A percentile compares a stretch with the other conserved stretches of the same genome.
These are phyloP conservation scores for Choloepus didactylus DNA, from an alignment of 2,797 vertebrate species.

Conservation along the genomic window DNA sequence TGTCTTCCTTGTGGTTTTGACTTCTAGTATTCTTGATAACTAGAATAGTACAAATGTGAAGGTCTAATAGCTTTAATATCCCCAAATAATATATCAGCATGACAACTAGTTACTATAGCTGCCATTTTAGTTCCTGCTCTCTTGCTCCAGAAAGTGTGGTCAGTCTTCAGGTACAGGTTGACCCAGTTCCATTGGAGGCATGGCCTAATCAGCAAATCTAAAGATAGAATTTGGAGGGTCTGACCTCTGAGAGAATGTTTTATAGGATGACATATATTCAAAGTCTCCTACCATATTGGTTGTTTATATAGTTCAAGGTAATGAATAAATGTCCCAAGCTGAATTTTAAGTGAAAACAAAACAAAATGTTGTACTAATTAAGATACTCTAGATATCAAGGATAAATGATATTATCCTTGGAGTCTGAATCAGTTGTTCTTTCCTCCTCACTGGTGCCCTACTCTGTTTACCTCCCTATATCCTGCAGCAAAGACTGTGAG, in stretches of 20 bases:
- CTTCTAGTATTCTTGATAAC: not conserved
- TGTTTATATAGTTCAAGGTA: not conserved
- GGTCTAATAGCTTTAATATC: not conserved
- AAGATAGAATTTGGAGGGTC: not conserved
- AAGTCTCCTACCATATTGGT: not conserved
- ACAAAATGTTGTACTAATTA: not conserved
- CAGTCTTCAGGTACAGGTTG: not conserved
- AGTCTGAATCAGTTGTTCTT: not conserved
- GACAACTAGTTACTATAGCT: not conserved
- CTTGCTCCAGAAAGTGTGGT: not conserved
- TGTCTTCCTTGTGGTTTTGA: not conserved
- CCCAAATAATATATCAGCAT: not conserved
- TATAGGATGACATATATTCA: not conserved
- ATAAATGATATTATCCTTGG: not conserved
- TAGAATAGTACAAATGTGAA: conserved; percentile 18
- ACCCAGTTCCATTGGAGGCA: not conserved
- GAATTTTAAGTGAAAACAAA: not conserved
- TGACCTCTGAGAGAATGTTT: not conserved
- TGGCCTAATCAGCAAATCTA: not conserved
- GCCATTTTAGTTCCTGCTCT: not conserved
- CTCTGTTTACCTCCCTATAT: not conserved
- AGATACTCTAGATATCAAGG: not conserved
- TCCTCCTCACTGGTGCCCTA: not conserved
- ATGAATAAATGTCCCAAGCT: not conserved
- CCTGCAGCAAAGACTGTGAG: not conserved